phyloP scores from a whole-genome alignment of 2,888 invertebrate genomes.

The Homarus gammarus region DNA sequence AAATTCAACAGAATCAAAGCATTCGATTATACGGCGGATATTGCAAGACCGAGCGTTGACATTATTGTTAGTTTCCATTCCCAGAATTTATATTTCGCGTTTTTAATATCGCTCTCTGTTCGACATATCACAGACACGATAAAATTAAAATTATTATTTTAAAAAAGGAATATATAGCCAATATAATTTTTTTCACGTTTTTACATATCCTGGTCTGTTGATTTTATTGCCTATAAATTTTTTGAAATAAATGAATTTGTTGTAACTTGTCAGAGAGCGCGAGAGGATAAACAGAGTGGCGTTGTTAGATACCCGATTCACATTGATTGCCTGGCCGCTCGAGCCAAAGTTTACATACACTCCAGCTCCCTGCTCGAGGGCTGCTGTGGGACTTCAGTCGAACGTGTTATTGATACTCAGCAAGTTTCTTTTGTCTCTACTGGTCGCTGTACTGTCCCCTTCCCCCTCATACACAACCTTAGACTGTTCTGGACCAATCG shows the following conservation, averaged over 20 bases:
- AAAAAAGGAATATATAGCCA: too few relatives aligned
- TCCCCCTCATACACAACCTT: too few relatives aligned
- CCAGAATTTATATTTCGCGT: background rate
- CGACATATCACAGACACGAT: background rate
- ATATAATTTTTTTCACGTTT: background rate
- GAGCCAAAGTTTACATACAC: too few relatives aligned
- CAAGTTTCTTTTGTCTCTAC: too few relatives aligned
- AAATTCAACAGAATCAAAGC: constrained; percentile 18
- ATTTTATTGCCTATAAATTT: too few relatives aligned
- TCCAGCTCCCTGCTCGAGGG: background rate
- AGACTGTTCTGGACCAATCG: too few relatives aligned
- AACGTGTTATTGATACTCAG: too few relatives aligned
- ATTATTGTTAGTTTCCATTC: constrained; percentile 12
- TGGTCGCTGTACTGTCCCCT: too few relatives aligned
- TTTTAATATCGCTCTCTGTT: background rate
- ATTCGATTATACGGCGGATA: constrained; percentile 8
- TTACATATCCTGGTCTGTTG: background rate
- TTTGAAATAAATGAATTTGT: background rate
- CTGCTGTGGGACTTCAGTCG: too few relatives aligned
- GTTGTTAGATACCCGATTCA: background rate
- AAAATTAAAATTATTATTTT: background rate
- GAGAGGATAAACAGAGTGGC: background rate
- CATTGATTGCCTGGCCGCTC: background rate
- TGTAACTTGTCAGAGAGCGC: background rate
- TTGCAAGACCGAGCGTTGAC: background rate